phyloP scores from a whole-genome alignment of 1,140 invertebrate genomes.

The Drosophila novamexicana region DNA sequence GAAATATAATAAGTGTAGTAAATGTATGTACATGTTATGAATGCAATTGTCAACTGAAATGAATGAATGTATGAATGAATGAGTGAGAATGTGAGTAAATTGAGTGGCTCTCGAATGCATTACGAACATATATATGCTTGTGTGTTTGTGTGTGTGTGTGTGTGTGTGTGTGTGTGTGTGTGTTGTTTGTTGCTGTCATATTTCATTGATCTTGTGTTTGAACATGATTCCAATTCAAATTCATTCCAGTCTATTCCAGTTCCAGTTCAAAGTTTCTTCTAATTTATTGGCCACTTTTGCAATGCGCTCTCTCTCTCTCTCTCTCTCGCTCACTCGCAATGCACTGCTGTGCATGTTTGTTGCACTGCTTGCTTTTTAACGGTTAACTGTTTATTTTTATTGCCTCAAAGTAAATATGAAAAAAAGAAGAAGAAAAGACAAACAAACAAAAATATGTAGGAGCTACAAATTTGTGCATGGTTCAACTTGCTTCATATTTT shows the following conservation, averaged over 20 bases:
- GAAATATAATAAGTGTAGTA: conserved; percentile 6
- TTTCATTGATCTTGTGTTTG: background rate
- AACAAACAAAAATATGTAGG: conserved; percentile 10
- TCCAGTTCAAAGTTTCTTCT: too few relatives aligned
- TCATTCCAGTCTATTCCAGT: too few relatives aligned
- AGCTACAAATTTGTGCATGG: background rate
- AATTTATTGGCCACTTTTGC: too few relatives aligned
- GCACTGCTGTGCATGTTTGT: background rate
- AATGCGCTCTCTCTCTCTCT: too few relatives aligned
- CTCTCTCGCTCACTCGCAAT: too few relatives aligned
- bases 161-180: too few relatives aligned
- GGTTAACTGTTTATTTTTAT: too few relatives aligned
- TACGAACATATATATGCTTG: background rate
- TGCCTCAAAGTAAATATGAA: background rate
- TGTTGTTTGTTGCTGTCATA: background rate
- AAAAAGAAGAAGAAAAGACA: background rate
- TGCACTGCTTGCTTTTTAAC: background rate
- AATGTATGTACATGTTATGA: background rate
- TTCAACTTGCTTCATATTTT: conserved; percentile 6
- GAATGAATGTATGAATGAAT: conserved; percentile 19
- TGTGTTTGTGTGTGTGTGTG: too few relatives aligned
- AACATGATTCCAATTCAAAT: background rate
- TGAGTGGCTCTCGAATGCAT: background rate
- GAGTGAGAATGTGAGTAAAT: background rate
- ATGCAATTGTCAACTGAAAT: conserved; percentile 27